Conservation (phyloP, 2,113 vertebrate species). For the Fregata magnificens region DNA sequence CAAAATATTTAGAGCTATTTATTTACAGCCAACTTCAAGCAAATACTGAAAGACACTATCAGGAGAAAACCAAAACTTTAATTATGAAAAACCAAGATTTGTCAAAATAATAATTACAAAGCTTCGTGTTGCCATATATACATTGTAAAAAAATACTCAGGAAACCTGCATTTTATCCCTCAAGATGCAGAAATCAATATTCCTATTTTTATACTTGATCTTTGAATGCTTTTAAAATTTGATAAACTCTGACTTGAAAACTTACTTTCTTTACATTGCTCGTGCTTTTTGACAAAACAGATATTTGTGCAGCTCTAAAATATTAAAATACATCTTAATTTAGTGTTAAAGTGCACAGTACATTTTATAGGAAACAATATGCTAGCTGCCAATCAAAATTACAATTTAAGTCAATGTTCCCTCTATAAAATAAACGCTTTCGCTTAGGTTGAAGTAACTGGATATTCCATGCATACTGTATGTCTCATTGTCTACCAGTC, state of each 20-base stretch:
- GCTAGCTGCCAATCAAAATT: conserved; percentile 65
- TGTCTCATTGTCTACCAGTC: not conserved
- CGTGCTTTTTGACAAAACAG: conserved; percentile 64
- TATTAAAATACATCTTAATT: conserved; percentile 75
- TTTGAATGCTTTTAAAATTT: conserved; percentile 47
- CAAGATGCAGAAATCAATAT: conserved; percentile 71
- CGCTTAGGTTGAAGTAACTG: not conserved
- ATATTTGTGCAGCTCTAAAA: conserved; percentile 72
- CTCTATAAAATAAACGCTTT: not conserved
- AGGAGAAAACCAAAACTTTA: conserved; percentile 73
- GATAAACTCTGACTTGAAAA: conserved; percentile 66
- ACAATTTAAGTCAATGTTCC: not conserved
- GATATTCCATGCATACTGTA: not conserved
- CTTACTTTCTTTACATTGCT: conserved; percentile 57
- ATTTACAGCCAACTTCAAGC: conserved; percentile 75
- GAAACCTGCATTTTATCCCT: conserved; percentile 71
- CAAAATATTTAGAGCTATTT: conserved; percentile 73
- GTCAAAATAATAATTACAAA: conserved; percentile 80
- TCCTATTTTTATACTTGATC: conserved; percentile 53
- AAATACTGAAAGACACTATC: conserved; percentile 68
- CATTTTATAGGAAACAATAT: conserved; percentile 54
- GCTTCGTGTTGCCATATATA: conserved; percentile 72
- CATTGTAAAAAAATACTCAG: conserved; percentile 76
- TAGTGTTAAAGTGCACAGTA: conserved; percentile 81
- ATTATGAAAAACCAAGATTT: conserved; percentile 71